Percentiles rank a stretch among this genome's conserved stretches.
These are phyloP conservation scores for Dufourea novaeangliae DNA, from an alignment of 1,140 invertebrate species.

Conservation along the genomic window DNA sequence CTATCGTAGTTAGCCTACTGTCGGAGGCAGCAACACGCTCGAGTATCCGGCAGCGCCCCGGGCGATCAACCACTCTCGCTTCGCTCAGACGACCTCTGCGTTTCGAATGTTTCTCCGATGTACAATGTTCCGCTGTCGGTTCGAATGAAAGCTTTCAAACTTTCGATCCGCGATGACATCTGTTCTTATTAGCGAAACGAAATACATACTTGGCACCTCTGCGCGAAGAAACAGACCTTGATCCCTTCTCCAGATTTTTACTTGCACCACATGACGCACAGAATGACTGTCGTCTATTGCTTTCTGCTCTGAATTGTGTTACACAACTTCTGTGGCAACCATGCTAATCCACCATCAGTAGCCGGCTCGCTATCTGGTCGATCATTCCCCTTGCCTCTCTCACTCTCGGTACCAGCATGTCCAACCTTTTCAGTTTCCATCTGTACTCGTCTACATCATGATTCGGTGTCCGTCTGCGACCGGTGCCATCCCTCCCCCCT, in stretches of 20 bases:
- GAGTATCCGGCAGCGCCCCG: constrained; percentile 74
- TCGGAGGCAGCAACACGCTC: constrained; percentile 51
- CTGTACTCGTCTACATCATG: background rate
- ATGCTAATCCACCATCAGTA: too few species aligned
- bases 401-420: too few species aligned
- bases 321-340: too few species aligned
- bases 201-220: too few species aligned
- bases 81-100: constrained; percentile 42
- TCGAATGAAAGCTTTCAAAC: background rate
- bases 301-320: too few species aligned
- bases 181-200: background rate
- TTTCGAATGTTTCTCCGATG: background rate
- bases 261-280: too few species aligned
- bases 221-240: too few species aligned
- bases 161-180: background rate
- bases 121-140: background rate
- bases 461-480: background rate
- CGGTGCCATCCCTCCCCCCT: too few species aligned
- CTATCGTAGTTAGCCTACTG: constrained; percentile 74
- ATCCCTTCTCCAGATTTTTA: too few species aligned
- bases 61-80: constrained; percentile 74
- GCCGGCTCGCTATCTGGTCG: background rate
- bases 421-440: background rate
- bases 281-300: background rate
- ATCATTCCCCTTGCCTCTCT: background rate